Conservation (phyloP, 2,797 vertebrate genomes). For the Pitangus sulphuratus region DNA sequence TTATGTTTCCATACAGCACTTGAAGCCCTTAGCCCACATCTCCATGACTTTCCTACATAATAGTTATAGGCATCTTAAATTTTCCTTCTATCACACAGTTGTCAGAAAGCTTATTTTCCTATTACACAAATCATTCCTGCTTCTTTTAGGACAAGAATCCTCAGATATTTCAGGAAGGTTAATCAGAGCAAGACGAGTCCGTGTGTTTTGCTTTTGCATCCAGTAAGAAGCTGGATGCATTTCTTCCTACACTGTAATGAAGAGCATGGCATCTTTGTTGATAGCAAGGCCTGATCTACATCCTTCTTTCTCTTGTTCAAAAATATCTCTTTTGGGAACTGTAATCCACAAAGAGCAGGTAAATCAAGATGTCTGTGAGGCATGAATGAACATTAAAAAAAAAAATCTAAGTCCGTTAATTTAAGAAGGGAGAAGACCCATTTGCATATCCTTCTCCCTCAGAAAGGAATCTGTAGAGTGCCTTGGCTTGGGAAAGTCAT, state of each 20-base stretch:
- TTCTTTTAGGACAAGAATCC: background rate
- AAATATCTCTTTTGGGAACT: background rate
- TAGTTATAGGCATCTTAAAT: background rate
- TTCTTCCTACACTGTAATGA: background rate
- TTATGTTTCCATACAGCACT: background rate
- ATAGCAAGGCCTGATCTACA: background rate
- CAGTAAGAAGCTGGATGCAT: background rate
- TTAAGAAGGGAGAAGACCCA: background rate
- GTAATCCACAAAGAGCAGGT: background rate
- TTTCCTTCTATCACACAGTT: background rate
- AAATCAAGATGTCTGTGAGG: background rate
- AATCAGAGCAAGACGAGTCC: background rate
- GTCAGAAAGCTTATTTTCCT: background rate
- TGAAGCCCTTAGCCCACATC: background rate
- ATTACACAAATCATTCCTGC: background rate
- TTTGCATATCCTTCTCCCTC: background rate
- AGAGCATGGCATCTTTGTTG: background rate
- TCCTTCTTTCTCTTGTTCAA: background rate
- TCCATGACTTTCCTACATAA: background rate
- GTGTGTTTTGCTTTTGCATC: background rate
- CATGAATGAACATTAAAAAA: background rate
- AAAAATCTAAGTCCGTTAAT: background rate
- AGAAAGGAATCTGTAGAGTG: background rate
- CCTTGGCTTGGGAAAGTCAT: background rate
- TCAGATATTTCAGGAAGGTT: background rate